These are phyloP conservation scores for Xenus cinereus DNA, from an alignment of 2,113 vertebrate genomes.

Conservation along the genomic window DNA sequence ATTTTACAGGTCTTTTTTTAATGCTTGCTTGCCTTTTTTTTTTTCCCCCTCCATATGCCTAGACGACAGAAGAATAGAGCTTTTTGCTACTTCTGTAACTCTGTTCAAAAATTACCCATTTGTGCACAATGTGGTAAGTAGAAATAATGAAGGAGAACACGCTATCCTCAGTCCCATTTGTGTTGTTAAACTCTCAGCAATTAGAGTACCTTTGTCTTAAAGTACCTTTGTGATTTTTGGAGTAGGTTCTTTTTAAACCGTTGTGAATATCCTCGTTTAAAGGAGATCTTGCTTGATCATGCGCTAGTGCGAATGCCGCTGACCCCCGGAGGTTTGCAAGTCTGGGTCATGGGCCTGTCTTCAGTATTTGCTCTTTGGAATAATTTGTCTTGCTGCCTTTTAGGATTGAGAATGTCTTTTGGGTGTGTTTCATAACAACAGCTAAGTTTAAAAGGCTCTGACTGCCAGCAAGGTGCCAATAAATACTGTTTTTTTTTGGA, in stretches of 20 bases:
- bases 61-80: conserved; percentile 98
- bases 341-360: not conserved
- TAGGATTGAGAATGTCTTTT: not conserved
- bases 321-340: not conserved
- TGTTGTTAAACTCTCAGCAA: not conserved
- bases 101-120: conserved; percentile 92
- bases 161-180: not conserved
- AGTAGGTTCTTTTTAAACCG: not conserved
- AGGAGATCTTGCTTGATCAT: not conserved
- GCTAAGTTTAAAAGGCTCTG: not conserved
- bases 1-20: not conserved
- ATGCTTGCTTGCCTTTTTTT: conserved; percentile 24
- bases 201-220: not conserved
- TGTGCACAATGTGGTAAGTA: conserved; percentile 97
- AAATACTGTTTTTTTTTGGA: not conserved
- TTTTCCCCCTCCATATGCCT: not conserved
- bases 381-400: not conserved
- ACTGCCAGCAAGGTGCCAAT: not conserved
- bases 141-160: not conserved
- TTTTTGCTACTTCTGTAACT: conserved; percentile 96
- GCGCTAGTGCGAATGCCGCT: rapidly evolving
- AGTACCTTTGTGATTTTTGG: not conserved
- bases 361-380: not conserved
- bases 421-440: not conserved
- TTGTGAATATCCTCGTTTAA: not conserved